These are phyloP conservation scores for Pediacus dermestoides DNA, from an alignment of 2,888 invertebrate species.

Conservation along the genomic window DNA sequence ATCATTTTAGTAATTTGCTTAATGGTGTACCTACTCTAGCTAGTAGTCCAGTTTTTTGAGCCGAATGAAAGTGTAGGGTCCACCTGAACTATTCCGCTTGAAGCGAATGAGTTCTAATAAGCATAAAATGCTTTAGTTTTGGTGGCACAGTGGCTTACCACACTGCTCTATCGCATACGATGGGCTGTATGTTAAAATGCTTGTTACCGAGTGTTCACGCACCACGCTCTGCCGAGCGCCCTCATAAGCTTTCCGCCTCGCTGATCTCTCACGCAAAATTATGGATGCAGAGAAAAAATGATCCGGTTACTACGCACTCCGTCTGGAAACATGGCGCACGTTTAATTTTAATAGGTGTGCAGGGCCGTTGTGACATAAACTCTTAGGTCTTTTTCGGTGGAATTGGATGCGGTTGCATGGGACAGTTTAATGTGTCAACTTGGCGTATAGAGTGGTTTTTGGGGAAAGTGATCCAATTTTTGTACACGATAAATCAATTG, in stretches of 20 bases:
- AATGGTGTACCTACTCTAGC: conserved; percentile 12
- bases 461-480: conserved; percentile 8
- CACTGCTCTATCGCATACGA: conserved; percentile 20
- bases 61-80: no score
- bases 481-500: conserved; percentile 11
- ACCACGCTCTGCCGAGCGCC: conserved; percentile 34
- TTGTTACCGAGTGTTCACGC: conserved; percentile 39
- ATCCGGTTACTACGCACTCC: conserved; percentile 9
- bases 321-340: background rate
- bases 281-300: conserved; percentile 34
- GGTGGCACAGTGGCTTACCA: conserved; percentile 20
- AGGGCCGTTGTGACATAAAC: no score
- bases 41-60: conserved; percentile 6
- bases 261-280: conserved; percentile 35
- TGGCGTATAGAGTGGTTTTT: conserved; percentile 1
- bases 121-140: conserved; percentile 31
- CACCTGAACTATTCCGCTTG: conserved; percentile 15
- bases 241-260: conserved; percentile 32
- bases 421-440: conserved; percentile 7
- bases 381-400: no score
- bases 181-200: conserved; percentile 35
- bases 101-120: conserved; percentile 24
- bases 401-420: no score
- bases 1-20: conserved; percentile 14
- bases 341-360: conserved; percentile 9